phyloP scores from a whole-genome alignment of 2,113 vertebrate genomes.

The Anhinga anhinga region DNA sequence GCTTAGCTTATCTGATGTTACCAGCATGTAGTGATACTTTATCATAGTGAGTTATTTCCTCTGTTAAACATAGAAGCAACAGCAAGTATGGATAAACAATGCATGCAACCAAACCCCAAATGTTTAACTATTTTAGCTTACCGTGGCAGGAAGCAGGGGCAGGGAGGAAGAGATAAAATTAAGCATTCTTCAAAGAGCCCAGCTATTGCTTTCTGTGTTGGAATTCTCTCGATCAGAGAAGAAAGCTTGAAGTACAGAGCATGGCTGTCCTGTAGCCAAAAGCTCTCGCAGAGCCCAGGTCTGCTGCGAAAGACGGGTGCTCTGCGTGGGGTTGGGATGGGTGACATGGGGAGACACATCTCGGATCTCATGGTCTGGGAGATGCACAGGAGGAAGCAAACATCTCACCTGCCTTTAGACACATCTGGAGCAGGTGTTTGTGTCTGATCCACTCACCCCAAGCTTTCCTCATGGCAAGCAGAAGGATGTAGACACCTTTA shows the following conservation, averaged over 20 bases:
- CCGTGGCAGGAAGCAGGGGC: neutral
- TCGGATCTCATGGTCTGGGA: neutral
- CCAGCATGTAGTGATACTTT: slow-evolving; percentile 30
- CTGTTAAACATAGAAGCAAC: slow-evolving; percentile 29
- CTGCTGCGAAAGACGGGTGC: neutral
- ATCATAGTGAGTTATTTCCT: slow-evolving; percentile 37
- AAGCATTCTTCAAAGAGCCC: neutral
- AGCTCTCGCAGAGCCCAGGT: neutral
- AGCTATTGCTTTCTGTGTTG: neutral
- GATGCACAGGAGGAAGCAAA: neutral
- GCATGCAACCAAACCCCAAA: neutral
- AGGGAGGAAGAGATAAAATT: neutral
- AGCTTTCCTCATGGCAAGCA: neutral
- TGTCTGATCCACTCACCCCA: neutral
- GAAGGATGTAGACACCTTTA: neutral
- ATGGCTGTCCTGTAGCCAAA: neutral
- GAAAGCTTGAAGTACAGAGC: neutral
- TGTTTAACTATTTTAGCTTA: slow-evolving; percentile 11
- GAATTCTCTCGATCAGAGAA: neutral
- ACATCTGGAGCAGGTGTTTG: neutral
- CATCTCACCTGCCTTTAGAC: neutral
- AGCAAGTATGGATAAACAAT: slow-evolving; percentile 22
- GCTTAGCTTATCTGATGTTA: slow-evolving; percentile 55
- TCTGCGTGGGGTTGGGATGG: neutral
- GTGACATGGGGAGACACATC: neutral